These are phyloP conservation scores for Myrmecophaga tridactyla DNA, from an alignment of 2,113 vertebrate genomes.

Conservation along the genomic window DNA sequence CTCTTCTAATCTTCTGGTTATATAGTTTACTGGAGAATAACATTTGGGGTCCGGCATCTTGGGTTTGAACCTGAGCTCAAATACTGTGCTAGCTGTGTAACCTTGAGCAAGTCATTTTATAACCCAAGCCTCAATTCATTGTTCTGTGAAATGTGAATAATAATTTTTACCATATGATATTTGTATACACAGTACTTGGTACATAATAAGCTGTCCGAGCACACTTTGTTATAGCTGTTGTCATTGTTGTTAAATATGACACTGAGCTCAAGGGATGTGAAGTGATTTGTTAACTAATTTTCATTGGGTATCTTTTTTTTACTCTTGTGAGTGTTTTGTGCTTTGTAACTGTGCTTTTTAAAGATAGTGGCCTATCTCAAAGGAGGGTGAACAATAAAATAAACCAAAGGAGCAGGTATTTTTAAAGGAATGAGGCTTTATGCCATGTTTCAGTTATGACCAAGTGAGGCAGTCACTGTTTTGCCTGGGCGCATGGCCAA, in stretches of 20 bases:
- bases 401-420: background rate
- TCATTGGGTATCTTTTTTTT: background rate
- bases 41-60: background rate
- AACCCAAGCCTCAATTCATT: background rate
- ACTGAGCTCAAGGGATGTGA: background rate
- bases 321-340: background rate
- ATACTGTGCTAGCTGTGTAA: background rate
- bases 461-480: background rate
- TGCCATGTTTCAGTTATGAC: background rate
- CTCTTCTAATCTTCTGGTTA: background rate
- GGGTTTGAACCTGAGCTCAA: constrained; percentile 7
- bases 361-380: background rate
- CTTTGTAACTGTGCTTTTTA: background rate
- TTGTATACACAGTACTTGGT: background rate
- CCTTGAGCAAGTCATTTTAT: background rate
- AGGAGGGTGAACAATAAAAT: background rate
- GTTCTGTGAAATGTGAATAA: background rate
- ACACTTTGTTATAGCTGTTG: background rate
- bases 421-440: background rate
- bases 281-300: background rate
- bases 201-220: background rate
- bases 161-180: background rate
- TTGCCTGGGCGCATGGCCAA: background rate
- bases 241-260: background rate
- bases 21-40: background rate